These are phyloP conservation scores for Dioctria linearis DNA, from an alignment of 2,888 invertebrate species.

Conservation along the genomic window DNA sequence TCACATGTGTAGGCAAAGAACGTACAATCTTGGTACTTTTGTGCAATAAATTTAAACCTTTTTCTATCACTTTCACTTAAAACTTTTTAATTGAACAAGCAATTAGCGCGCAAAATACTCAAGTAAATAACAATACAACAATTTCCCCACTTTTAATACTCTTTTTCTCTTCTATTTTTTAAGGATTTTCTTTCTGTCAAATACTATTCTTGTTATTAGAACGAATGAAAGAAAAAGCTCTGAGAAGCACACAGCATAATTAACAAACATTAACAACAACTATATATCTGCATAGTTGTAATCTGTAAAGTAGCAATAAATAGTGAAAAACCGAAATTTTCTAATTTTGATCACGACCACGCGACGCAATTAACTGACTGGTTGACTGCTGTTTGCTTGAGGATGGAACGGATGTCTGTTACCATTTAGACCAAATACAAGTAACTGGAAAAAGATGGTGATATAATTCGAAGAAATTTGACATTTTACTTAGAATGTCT, in stretches of 20 bases:
- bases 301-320: no score
- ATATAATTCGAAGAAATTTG: not conserved
- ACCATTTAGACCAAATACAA: not conserved
- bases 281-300: no score
- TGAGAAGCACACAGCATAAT: no score
- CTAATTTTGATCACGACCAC: conserved; percentile 11
- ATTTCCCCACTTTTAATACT: conserved; percentile 16
- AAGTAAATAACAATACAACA: conserved; percentile 25
- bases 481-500: no score
- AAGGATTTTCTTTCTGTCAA: conserved; percentile 23
- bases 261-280: no score
- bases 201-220: not conserved
- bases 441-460: conserved; percentile 22
- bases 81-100: not conserved
- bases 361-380: conserved; percentile 51
- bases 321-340: no score
- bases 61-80: not conserved
- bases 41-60: no score
- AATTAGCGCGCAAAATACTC: conserved; percentile 46
- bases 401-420: conserved; percentile 40
- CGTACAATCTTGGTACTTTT: not conserved
- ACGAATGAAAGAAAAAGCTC: conserved; percentile 13
- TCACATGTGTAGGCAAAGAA: no score
- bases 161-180: conserved; percentile 1
- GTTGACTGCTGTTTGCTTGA: conserved; percentile 52